Evolutionary conservation across 2,797 vertebrate genomes (phyloP), one percentile per base, ranked within the genome.

Genomic region (Sebastes elongatus): DNA sequence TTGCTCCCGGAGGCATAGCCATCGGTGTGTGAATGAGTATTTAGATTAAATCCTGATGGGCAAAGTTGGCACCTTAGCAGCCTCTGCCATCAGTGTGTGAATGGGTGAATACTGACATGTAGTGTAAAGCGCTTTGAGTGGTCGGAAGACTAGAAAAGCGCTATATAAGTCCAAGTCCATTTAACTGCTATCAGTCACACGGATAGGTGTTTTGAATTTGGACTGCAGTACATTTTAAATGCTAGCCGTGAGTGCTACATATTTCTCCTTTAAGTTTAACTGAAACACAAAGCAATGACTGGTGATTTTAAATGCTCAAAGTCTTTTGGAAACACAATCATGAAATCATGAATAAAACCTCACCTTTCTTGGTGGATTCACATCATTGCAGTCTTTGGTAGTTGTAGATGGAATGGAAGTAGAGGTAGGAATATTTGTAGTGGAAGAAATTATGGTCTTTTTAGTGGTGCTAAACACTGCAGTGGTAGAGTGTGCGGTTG

Each of bases 281-380:
- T 33, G 25, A 60, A 72, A 33, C 10, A 46, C 27, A 16, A 74
- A 64, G 5, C 7, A 16, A 16, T n/a, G 49, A 28, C 23, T 35
- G 8, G 20, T 49, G 18, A 52, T 61, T 35, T 16, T 52, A 7
- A 59, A 28, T 33, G 66, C 16, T 56, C n/a, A 46, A 14, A 60
- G 11, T 57, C 7, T 42, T 67, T 30, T 53, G 20, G 3, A 68
- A 80, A 68, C 11, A 38, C 22, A 22, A 55, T 42, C 42, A 67
- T n/a, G 6, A 74, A 33, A 55, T 42, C 42, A 67, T n/a, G 6
- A 74, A 33, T 61, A 32, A 28, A 76, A 62, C 20, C 76, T 13
- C 84, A 97, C 97, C 93, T 94, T 81, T 86, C 94, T 90, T 1
- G 95, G 90, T 74, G 96, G 96, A 5, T 69, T 1, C 49, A 88